Percentiles rank a stretch among this genome's conserved stretches.
These are phyloP conservation scores for Cladopsammia gracilis DNA, from an alignment of 64 coral and sea anemone species.

Conservation along the genomic window DNA sequence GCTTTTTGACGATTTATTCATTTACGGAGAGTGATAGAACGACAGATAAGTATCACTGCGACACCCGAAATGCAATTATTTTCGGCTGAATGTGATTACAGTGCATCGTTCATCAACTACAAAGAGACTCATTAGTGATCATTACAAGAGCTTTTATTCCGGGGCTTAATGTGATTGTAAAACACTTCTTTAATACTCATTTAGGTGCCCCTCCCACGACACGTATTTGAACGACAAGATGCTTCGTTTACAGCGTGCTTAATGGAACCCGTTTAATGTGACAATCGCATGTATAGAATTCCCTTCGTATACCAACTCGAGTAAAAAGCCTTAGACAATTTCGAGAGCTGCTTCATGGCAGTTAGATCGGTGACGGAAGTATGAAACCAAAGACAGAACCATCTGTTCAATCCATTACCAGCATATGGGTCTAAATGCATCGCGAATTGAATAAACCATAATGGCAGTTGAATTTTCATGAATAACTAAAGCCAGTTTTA, in stretches of 20 bases:
- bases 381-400: conserved; percentile 81
- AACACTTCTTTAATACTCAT: conserved; percentile 95
- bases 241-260: conserved; percentile 49
- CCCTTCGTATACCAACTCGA: background rate
- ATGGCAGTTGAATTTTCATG: conserved; percentile 94
- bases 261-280: conserved; percentile 32
- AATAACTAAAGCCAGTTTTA: conserved; percentile 73
- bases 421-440: conserved; percentile 65
- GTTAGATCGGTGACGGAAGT: conserved; percentile 85
- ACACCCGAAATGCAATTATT: conserved; percentile 84
- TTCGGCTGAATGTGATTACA: conserved; percentile 85
- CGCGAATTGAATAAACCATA: conserved; percentile 80
- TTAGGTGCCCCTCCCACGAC: conserved; percentile 93
- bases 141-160: conserved; percentile 98
- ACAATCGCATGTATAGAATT: conserved; percentile 44
- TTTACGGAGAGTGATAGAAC: conserved; percentile 11
- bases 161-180: conserved; percentile 99
- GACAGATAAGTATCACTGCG: conserved; percentile 59
- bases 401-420: conserved; percentile 76
- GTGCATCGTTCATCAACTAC: conserved; percentile 94
- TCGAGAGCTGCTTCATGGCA: conserved; percentile 21
- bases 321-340: conserved; percentile 17
- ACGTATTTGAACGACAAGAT: conserved; percentile 77
- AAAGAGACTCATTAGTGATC: conserved; percentile 96
- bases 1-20: conserved; percentile 33